Evolutionary conservation across 2,888 invertebrate genomes (phyloP).

Genomic region (Listrodromus nycthemerus): DNA sequence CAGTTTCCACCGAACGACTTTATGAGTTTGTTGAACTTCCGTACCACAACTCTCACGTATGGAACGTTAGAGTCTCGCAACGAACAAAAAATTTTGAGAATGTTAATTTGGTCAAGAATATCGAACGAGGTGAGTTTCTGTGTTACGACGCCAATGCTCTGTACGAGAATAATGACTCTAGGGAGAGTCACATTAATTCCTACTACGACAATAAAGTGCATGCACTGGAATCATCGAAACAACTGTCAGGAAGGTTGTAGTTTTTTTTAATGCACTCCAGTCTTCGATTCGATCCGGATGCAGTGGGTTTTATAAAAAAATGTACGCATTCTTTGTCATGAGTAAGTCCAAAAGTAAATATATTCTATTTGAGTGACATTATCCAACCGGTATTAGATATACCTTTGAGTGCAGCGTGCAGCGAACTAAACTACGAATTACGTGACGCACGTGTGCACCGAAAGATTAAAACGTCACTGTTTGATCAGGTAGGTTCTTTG

Average conservation of each 20-base stretch:
- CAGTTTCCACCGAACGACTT: not conserved
- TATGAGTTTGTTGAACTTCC: not conserved
- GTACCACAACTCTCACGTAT: not conserved
- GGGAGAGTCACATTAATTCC: not conserved
- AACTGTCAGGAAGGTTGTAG: not conserved
- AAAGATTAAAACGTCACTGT: constrained; percentile 45
- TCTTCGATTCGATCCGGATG: not conserved
- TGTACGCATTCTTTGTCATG: not conserved
- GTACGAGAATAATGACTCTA: no score
- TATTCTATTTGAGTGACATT: constrained; percentile 38
- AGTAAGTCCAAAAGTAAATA: constrained; percentile 2
- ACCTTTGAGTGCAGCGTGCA: constrained; percentile 10
- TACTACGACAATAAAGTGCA: not conserved
- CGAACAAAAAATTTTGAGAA: not conserved
- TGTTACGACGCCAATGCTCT: not conserved
- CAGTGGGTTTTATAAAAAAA: constrained; percentile 2
- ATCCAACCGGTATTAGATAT: constrained; percentile 13
- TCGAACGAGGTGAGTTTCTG: not conserved
- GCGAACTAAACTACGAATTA: constrained; percentile 33
- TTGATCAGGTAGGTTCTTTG: constrained; percentile 21
- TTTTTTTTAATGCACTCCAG: not conserved
- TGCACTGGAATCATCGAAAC: not conserved
- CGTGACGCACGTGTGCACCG: constrained; percentile 11
- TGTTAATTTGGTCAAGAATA: not conserved
- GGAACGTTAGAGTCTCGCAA: not conserved